Evolutionary conservation across 2,797 vertebrate genomes (phyloP), one percentile per base, ranked within the genome.

Genomic region (Neoniphon sammara): DNA sequence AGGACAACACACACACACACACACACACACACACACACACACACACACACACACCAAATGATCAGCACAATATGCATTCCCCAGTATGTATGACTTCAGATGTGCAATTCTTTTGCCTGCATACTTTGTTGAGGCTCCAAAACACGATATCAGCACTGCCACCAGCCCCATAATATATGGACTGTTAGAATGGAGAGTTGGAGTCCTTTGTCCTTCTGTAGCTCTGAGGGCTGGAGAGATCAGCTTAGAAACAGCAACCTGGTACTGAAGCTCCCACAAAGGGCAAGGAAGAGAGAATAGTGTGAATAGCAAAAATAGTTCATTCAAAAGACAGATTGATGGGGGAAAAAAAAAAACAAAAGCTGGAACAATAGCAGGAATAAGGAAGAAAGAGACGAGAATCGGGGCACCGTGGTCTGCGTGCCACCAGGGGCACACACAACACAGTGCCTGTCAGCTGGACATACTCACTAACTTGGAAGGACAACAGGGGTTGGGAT

Each of bases 401-500:
- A 82, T 81, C 34, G 46, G 53, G 56, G 59, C 59, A 21, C 9
- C 50, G 49, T 53, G 72, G 66, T 81, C 66, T 59, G 60, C 74
- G 75, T 75, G 65, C 80, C 85, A 88, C 63, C 59, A 76, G 74
- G 69, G 79, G 56, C 73, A 75, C 79, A 81, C 69, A 81, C 73
- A 81, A 73, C 87, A 85, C 84, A 75, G 81, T 82, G 73, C 88
- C 77, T 90, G 72, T 91, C 89, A 90, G 82, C 87, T 93, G 91
- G 91, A 92, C 88, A 73, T 68, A 81, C 85, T 89, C 82, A 74
- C 73, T 61, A 78, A 83, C 91, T 93, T 94, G 93, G 93, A 94
- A 92, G 85, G 91, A 92, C 91, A 93, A 93, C 92, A 91, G 86
- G 92, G 92, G 92, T 94, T 88, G 77, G 89, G 88, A 89, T 93